Evolutionary conservation across 2,113 vertebrate species (phyloP).

Genomic region (Sphyrna mokarran): DNA sequence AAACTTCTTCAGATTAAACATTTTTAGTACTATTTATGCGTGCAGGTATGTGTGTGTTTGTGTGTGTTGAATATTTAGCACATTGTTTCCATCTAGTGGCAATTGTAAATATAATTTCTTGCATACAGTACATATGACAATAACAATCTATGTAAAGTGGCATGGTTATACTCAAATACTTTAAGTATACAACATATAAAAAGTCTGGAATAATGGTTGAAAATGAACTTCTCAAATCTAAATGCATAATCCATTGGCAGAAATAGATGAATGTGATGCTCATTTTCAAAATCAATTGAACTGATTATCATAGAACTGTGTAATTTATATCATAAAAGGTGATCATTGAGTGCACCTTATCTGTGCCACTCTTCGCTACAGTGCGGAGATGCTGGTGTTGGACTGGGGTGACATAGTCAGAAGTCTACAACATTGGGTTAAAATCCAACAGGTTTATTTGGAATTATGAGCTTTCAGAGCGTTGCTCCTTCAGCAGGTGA

Average conservation of each 20-base stretch:
- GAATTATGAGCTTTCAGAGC: no score
- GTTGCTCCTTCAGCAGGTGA: no score
- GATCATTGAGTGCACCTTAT: no score
- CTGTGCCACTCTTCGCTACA: neutral
- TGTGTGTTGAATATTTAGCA: neutral
- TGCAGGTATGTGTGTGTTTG: no score
- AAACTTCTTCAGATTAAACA: neutral
- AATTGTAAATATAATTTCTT: neutral
- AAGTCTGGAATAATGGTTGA: neutral
- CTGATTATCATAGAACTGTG: neutral
- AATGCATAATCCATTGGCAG: neutral
- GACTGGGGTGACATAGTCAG: no score
- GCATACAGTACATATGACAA: neutral
- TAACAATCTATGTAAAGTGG: neutral
- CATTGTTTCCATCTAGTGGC: conserved; percentile 18
- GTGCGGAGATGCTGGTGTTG: no score
- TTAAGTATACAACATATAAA: neutral
- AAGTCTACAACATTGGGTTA: no score
- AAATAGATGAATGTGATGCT: neutral
- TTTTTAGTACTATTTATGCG: no score
- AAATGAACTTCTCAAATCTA: neutral
- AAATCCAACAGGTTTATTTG: no score
- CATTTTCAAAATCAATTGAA: neutral
- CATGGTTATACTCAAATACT: neutral
- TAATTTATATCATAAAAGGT: neutral